A percentile compares a stretch with the other conserved stretches of the same genome.
Evolutionary conservation across 2,113 vertebrate genomes (phyloP).

Genomic region (Ictalurus furcatus): DNA sequence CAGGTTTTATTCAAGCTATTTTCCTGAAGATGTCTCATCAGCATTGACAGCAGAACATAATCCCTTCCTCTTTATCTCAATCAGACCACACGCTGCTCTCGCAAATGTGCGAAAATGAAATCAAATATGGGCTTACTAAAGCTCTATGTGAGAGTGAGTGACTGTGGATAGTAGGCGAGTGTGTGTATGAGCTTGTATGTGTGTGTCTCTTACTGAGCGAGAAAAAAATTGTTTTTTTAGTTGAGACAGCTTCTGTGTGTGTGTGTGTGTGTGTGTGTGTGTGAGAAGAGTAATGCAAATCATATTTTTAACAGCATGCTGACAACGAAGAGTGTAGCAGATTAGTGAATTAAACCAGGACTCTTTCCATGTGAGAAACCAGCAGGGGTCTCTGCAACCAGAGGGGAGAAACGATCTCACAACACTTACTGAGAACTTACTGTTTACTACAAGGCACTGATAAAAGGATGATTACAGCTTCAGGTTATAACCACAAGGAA

Average conservation of each 20-base stretch:
- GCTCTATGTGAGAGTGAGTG: conserved; percentile 34
- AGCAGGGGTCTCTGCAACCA: conserved; percentile 49
- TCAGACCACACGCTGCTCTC: not conserved
- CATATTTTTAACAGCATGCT: conserved; percentile 65
- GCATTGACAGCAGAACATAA: conserved; percentile 31
- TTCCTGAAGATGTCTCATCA: conserved; percentile 40
- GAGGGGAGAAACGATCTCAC: conserved; percentile 42
- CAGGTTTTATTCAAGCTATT: conserved; percentile 56
- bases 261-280: not conserved
- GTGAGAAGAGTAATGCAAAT: conserved; percentile 66
- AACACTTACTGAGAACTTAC: conserved; percentile 11
- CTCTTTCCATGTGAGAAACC: conserved; percentile 37
- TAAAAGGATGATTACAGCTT: conserved; percentile 11
- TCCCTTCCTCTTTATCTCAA: conserved; percentile 33
- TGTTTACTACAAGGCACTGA: not conserved
- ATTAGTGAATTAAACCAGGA: conserved; percentile 42
- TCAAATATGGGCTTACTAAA: conserved; percentile 21
- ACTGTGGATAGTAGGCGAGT: conserved; percentile 31
- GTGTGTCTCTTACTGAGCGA: not conserved
- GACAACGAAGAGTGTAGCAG: conserved; percentile 59
- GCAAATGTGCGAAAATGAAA: conserved; percentile 23
- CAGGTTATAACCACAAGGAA: not conserved
- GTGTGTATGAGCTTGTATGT: not conserved
- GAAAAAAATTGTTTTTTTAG: not conserved
- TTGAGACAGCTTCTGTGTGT: conserved; percentile 13